Evolutionary conservation across 1,140 invertebrate species (phyloP), one percentile per base, ranked within the genome.

Genomic region (Brachionus rubens): DNA sequence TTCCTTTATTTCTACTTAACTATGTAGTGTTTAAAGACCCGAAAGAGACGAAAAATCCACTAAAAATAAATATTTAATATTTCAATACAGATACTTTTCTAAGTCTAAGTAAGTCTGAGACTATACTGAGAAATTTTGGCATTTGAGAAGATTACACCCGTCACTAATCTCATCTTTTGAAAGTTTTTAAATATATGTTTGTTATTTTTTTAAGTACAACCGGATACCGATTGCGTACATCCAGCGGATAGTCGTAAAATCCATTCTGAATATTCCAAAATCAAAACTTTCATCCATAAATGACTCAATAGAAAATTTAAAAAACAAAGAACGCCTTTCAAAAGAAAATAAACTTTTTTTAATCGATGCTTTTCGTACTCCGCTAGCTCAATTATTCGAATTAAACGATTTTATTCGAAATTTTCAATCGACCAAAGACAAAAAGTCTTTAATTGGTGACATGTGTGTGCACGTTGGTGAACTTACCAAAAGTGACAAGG

Each of bases 191-290:
- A 36, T 5, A 5, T 36, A 5, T 36, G 9, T 5, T 36, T 36
- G 33, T 36, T 5, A 19, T 30, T 30, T 52, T 33, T 52, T 75
- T 28, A 76, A 76, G 72, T 65, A 52, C 14, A 50, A 46, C 36
- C 26, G 36, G 16, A 26, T 65, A 16, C 76, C 62, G 14, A 52
- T 68, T 16, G 76, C 56, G 16, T 77, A 77, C 33, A 59, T 77
- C 12, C 76, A 77, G 50, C 59, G 54, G 19, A 77, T 77, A 47
- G 62, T 68, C 1, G 75, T 76, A 0, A 56, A 76, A 47, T 62
- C 52, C 1, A 19, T 62, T 46, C 19, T 62, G 14, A 47, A 65
- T 19, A 47, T 76, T 50, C 52, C 41, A 21, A 52, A 75, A 41
- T 75, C 48, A 14, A 75, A 41, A 75, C 19, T 41, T 26, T 54